phyloP scores from a whole-genome alignment of 2,113 vertebrate species.

The Esox niger region DNA sequence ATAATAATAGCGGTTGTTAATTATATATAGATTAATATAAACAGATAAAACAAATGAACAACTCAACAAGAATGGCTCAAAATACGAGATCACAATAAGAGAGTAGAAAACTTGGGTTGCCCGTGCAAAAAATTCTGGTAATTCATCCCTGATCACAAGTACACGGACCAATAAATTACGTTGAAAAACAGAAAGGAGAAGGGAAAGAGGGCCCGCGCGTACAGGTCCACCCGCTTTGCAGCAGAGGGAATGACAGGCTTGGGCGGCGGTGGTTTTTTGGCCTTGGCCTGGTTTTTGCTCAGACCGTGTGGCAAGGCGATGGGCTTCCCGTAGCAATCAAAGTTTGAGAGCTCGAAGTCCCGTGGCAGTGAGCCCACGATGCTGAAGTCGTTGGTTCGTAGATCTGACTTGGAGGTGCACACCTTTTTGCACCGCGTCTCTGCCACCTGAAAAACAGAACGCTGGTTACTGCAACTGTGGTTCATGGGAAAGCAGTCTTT shows the following conservation, averaged over 20 bases:
- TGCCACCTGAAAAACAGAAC: slow-evolving; percentile 77
- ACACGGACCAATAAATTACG: slow-evolving; percentile 97
- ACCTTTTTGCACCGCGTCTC: slow-evolving; percentile 98
- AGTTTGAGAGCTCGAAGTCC: slow-evolving; percentile 98
- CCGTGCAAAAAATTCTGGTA: too few relatives aligned
- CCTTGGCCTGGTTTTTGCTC: too few relatives aligned
- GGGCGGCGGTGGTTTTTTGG: slow-evolving; percentile 88
- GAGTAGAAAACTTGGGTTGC: slow-evolving; percentile 18
- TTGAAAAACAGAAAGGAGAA: slow-evolving; percentile 99
- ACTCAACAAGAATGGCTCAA: slow-evolving; percentile 2
- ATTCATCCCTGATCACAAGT: slow-evolving; percentile 80
- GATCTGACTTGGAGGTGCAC: slow-evolving; percentile 96
- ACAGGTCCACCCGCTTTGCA: slow-evolving; percentile 94
- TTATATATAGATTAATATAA: not conserved
- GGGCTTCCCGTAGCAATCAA: slow-evolving; percentile 98
- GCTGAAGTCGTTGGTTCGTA: slow-evolving; percentile 98
- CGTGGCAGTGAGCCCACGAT: slow-evolving; percentile 97
- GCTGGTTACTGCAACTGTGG: slow-evolving; percentile 18
- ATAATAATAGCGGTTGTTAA: not conserved
- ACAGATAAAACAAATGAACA: slow-evolving; percentile 5
- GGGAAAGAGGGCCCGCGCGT: slow-evolving; percentile 93
- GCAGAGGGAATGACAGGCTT: slow-evolving; percentile 96
- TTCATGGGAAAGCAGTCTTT: too few relatives aligned
- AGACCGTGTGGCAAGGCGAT: slow-evolving; percentile 75
- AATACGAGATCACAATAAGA: slow-evolving; percentile 10